phyloP scores from a whole-genome alignment of 1,140 invertebrate genomes.

The Pteromalus puparum region DNA sequence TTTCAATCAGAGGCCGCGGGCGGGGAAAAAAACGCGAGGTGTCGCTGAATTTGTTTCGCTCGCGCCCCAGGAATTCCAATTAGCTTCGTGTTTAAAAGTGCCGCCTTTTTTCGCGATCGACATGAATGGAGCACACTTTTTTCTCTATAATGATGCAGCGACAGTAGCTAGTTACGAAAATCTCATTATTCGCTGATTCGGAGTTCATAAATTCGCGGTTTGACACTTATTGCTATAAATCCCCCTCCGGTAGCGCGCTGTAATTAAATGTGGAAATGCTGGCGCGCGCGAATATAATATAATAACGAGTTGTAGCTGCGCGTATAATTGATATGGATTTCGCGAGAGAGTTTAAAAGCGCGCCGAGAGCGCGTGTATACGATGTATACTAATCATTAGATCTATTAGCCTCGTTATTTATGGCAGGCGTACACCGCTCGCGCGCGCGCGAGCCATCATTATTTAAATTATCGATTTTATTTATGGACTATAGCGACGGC shows the following conservation, averaged over 20 bases:
- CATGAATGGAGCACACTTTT: neutral
- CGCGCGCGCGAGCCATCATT: neutral
- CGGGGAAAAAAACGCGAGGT: slow-evolving; percentile 3
- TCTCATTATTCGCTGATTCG: slow-evolving; percentile 39
- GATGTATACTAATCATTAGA: slow-evolving; percentile 18
- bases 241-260: neutral
- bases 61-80: slow-evolving; percentile 28
- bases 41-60: neutral
- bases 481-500: too few species aligned
- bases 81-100: neutral
- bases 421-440: neutral
- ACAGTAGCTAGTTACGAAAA: slow-evolving; percentile 34
- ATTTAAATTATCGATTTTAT: slow-evolving; percentile 1
- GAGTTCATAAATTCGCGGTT: slow-evolving; percentile 44
- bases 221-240: slow-evolving; percentile 41
- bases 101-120: neutral
- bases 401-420: slow-evolving; percentile 9
- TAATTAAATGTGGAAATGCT: slow-evolving; percentile 37
- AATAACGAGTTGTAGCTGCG: slow-evolving; percentile 12
- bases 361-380: too few species aligned
- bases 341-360: neutral
- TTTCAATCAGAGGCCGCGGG: neutral
- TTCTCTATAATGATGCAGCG: neutral
- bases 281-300: slow-evolving; percentile 25
- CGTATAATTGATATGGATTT: slow-evolving; percentile 23